phyloP scores from a whole-genome alignment of 1,140 invertebrate species.

The Tribolium castaneum region DNA sequence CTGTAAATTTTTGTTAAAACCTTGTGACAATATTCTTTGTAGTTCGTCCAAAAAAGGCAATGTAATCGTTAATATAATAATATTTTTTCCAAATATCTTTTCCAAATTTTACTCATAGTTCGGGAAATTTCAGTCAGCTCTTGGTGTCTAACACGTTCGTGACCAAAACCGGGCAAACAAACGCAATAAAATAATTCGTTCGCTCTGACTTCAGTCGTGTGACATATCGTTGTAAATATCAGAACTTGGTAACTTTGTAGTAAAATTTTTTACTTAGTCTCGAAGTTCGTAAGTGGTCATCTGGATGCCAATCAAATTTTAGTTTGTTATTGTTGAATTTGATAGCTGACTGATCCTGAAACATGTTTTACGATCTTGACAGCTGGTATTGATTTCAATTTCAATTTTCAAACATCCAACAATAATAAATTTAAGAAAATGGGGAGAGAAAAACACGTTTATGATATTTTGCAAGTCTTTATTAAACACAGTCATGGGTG shows the following conservation, averaged over 20 bases:
- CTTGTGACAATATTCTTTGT: too few species aligned
- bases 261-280: neutral
- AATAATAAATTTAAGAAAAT: neutral
- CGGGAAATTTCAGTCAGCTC: too few species aligned
- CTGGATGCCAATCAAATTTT: constrained; percentile 3
- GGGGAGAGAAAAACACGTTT: neutral
- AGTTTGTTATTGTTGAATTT: constrained; percentile 19
- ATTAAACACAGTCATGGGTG: neutral
- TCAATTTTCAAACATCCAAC: neutral
- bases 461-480: too few species aligned
- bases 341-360: constrained; percentile 15
- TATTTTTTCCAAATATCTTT: too few species aligned
- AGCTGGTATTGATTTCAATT: neutral
- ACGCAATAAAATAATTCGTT: too few species aligned
- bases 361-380: neutral
- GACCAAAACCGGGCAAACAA: too few species aligned
- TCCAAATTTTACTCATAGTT: too few species aligned
- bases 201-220: too few species aligned
- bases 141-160: too few species aligned
- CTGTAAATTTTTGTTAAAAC: too few species aligned
- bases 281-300: neutral
- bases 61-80: too few species aligned
- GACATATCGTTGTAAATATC: neutral
- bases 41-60: too few species aligned
- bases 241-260: neutral